Evolutionary conservation across 2,113 vertebrate species (phyloP).

Genomic region (Rhea pennata): DNA sequence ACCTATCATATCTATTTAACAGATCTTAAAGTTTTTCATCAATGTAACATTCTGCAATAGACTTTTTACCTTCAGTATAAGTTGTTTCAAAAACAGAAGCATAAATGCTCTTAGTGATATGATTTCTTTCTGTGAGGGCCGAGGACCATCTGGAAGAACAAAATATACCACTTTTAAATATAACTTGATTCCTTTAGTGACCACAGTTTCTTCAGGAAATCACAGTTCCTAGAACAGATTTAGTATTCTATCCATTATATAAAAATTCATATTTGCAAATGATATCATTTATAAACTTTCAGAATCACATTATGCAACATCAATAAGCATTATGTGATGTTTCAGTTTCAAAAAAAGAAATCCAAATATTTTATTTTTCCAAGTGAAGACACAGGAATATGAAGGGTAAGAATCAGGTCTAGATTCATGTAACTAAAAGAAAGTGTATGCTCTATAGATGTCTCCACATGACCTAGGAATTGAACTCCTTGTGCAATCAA

Average conservation of each 20-base stretch:
- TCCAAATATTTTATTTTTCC: neutral
- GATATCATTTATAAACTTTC: neutral
- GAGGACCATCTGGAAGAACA: constrained; percentile 88
- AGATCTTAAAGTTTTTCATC: neutral
- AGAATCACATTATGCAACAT: neutral
- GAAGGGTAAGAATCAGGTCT: neutral
- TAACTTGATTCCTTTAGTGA: neutral
- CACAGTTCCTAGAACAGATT: neutral
- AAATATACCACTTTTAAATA: constrained; percentile 26
- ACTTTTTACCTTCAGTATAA: constrained; percentile 92
- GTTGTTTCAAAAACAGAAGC: constrained; percentile 97
- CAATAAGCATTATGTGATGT: neutral
- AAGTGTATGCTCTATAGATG: neutral
- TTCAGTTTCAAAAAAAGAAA: neutral
- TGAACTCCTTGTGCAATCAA: neutral
- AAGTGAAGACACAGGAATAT: neutral
- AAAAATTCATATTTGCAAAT: neutral
- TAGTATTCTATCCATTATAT: neutral
- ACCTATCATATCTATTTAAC: neutral
- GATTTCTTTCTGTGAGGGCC: constrained; percentile 95
- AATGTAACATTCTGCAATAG: neutral
- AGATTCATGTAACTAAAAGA: neutral
- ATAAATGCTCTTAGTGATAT: constrained; percentile 94
- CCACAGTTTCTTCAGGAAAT: neutral
- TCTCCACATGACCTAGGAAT: neutral